These are phyloP conservation scores for Dorcus parallelipipedus DNA, from an alignment of 2,888 invertebrate species.

Conservation along the genomic window DNA sequence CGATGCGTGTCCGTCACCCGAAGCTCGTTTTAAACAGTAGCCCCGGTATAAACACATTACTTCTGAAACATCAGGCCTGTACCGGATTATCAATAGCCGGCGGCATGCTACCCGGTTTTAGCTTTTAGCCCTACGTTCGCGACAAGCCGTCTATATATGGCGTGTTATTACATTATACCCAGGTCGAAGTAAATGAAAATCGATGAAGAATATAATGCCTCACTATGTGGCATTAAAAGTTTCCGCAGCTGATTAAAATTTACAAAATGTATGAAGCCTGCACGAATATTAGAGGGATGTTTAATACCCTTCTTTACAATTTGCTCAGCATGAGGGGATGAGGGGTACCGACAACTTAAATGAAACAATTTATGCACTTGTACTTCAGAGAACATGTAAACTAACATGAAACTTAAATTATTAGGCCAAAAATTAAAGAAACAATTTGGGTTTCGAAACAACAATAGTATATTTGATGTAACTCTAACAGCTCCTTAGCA, in stretches of 20 bases:
- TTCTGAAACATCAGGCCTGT: slow-evolving; percentile 19
- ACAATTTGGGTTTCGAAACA: too few relatives aligned
- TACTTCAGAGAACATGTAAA: too few relatives aligned
- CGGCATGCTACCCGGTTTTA: slow-evolving; percentile 6
- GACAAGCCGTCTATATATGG: neutral
- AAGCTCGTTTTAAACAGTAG: slow-evolving; percentile 18
- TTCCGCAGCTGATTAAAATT: neutral
- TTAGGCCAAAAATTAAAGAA: too few relatives aligned
- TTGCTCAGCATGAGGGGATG: too few relatives aligned
- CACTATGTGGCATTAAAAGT: neutral
- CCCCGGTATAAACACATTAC: slow-evolving; percentile 20
- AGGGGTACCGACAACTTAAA: too few relatives aligned
- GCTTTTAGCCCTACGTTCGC: neutral
- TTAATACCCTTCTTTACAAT: too few relatives aligned
- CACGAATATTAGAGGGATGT: too few relatives aligned
- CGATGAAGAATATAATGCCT: neutral
- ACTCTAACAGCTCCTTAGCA: too few relatives aligned
- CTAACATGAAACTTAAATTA: too few relatives aligned
- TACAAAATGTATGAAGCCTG: too few relatives aligned
- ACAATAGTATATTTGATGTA: too few relatives aligned
- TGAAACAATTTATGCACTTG: too few relatives aligned
- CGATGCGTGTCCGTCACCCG: slow-evolving; percentile 21
- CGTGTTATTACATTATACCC: neutral
- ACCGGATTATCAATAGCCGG: slow-evolving; percentile 23
- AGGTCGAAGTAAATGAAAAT: neutral